phyloP scores from a whole-genome alignment of 2,113 vertebrate species.

The Chrysochloris asiatica region DNA sequence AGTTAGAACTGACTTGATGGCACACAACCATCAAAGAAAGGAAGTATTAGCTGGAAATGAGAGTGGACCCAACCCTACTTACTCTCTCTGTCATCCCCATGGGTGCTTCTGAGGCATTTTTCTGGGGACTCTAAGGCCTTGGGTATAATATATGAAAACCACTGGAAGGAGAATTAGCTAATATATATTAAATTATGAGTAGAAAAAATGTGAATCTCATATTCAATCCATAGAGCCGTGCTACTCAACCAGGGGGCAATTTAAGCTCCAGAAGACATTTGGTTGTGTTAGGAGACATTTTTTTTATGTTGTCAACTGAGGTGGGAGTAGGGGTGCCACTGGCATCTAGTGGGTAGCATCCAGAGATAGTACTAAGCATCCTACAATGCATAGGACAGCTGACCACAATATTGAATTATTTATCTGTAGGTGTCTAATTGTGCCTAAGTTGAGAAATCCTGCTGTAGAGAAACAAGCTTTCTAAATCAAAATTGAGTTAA shows the following conservation, averaged over 20 bases:
- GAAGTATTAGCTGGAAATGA: neutral
- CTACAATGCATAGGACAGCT: neutral
- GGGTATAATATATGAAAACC: slow-evolving; percentile 1
- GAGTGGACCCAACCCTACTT: neutral
- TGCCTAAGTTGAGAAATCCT: neutral
- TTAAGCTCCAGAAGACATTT: neutral
- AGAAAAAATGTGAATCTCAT: neutral
- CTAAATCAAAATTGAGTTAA: slow-evolving; percentile 26
- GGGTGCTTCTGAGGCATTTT: neutral
- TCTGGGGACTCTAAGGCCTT: neutral
- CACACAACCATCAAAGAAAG: too few species aligned
- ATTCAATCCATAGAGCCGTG: neutral
- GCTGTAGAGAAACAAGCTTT: neutral
- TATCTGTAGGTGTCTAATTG: too few species aligned
- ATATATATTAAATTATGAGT: neutral
- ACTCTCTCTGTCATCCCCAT: neutral
- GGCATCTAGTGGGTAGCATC: too few species aligned
- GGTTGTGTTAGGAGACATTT: neutral
- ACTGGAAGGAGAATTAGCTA: neutral
- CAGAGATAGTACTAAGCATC: neutral
- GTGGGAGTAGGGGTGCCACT: too few species aligned
- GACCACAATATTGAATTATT: neutral
- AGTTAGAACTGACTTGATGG: too few species aligned
- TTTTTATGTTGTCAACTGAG: neutral
- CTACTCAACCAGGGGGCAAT: neutral